A percentile compares a stretch with the other conserved stretches of the same genome.
Conservation (phyloP, 2,888 invertebrate species). For the Agrochola lychnidis region DNA sequence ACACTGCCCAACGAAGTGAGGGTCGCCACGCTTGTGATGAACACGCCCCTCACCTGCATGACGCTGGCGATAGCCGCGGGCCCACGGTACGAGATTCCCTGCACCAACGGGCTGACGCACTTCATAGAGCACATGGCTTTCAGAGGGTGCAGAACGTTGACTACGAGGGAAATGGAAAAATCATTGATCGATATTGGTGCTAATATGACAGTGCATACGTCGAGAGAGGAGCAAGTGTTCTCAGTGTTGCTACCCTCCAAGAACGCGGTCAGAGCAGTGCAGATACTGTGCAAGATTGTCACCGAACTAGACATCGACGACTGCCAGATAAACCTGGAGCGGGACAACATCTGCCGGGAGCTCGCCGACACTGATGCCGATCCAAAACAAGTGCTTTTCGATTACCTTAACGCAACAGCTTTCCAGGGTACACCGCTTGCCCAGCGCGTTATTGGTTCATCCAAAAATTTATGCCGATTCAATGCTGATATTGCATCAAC, state of each 20-base stretch:
- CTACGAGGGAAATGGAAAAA: conserved; percentile 65
- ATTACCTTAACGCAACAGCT: conserved; percentile 87
- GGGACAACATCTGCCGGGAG: conserved; percentile 76
- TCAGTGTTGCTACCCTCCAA: conserved; percentile 67
- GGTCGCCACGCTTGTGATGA: conserved; percentile 75
- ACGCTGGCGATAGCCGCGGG: conserved; percentile 78
- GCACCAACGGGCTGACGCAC: conserved; percentile 81
- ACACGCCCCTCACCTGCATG: conserved; percentile 73
- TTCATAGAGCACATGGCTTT: conserved; percentile 83
- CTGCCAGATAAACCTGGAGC: conserved; percentile 74
- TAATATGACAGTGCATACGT: conserved; percentile 74
- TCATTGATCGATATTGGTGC: conserved; percentile 65
- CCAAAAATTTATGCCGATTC: conserved; percentile 91
- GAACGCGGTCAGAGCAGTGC: conserved; percentile 60
- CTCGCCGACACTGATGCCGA: conserved; percentile 79
- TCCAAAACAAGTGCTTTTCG: conserved; percentile 80
- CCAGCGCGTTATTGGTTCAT: conserved; percentile 91
- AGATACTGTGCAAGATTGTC: conserved; percentile 72
- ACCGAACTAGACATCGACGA: conserved; percentile 71
- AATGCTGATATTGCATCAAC: conserved; percentile 76
- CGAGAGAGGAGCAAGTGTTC: conserved; percentile 79
- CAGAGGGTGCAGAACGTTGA: conserved; percentile 74
- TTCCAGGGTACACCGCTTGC: conserved; percentile 87
- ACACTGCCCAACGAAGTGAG: conserved; percentile 77
- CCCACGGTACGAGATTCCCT: conserved; percentile 77